Percentiles rank a stretch among this genome's conserved stretches.
Conservation (phyloP, 2,113 vertebrate genomes). For the Barnardius zonarius region DNA sequence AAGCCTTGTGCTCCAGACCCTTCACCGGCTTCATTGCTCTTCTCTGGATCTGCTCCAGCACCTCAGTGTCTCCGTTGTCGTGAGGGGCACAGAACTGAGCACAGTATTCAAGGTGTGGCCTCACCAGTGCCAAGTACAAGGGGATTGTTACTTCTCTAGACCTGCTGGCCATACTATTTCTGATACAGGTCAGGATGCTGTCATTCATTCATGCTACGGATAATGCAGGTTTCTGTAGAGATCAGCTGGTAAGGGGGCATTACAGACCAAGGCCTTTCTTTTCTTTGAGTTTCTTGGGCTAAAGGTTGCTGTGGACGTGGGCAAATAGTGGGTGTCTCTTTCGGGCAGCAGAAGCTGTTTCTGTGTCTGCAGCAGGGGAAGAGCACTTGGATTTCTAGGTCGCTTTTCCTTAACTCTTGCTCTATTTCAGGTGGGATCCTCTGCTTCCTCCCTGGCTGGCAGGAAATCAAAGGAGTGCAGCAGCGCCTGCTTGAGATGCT, state of each 20-base stretch:
- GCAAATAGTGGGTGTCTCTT: neutral
- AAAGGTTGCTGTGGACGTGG: neutral
- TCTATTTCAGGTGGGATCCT: slow-evolving; percentile 87
- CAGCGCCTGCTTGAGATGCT: slow-evolving; percentile 81
- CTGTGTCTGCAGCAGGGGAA: neutral
- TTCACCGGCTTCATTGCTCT: neutral
- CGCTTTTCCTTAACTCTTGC: neutral
- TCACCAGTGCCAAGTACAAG: neutral
- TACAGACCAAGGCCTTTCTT: neutral
- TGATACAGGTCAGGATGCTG: neutral
- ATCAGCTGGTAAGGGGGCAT: neutral
- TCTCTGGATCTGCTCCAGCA: neutral
- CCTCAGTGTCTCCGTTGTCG: neutral
- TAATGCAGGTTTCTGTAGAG: neutral
- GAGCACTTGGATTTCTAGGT: neutral
- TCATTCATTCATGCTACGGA: fast-evolving
- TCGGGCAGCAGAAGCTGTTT: neutral
- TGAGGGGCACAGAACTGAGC: neutral
- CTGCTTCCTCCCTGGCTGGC: slow-evolving; percentile 97
- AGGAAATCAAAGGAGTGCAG: slow-evolving; percentile 91
- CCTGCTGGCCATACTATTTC: neutral
- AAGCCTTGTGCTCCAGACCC: neutral
- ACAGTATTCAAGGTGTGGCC: neutral
- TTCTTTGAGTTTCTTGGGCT: neutral
- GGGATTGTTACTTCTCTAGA: neutral